These are phyloP conservation scores for Graptemys geographica DNA, from an alignment of 2,797 vertebrate species.

Conservation along the genomic window DNA sequence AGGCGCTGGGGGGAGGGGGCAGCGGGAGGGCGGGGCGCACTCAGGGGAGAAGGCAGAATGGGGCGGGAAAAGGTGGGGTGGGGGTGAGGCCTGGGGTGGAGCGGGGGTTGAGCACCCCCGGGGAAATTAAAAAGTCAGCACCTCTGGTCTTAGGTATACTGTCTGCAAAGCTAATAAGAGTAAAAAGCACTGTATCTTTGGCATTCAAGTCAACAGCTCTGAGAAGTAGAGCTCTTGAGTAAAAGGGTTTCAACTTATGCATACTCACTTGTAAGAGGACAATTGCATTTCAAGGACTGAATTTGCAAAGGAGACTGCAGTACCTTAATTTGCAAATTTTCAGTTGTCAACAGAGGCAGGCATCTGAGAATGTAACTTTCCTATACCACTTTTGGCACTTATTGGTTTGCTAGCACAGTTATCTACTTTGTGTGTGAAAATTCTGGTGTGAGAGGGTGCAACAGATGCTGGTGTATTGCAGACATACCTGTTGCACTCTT, in stretches of 20 bases:
- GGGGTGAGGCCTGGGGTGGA: no score
- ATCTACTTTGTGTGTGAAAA: not conserved
- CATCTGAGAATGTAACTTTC: not conserved
- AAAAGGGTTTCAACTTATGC: not conserved
- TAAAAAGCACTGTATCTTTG: not conserved
- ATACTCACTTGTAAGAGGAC: not conserved
- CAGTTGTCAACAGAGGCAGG: not conserved
- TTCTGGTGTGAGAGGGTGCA: not conserved
- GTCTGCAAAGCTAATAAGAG: not conserved
- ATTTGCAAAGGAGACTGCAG: not conserved
- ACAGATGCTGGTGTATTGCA: fast-evolving
- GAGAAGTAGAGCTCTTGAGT: not conserved
- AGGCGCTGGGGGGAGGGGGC: no score
- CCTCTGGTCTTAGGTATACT: not conserved
- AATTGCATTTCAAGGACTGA: not conserved
- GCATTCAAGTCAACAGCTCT: not conserved
- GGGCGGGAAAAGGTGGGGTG: no score
- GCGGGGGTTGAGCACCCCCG: not conserved
- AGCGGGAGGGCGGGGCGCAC: no score
- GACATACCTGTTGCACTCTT: not conserved
- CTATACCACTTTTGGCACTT: not conserved
- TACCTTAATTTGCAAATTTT: not conserved
- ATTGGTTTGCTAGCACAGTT: not conserved
- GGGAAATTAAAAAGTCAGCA: not conserved
- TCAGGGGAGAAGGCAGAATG: no score